Evolutionary conservation across 2,113 vertebrate genomes (phyloP).

Genomic region (Hippocampus zosterae): DNA sequence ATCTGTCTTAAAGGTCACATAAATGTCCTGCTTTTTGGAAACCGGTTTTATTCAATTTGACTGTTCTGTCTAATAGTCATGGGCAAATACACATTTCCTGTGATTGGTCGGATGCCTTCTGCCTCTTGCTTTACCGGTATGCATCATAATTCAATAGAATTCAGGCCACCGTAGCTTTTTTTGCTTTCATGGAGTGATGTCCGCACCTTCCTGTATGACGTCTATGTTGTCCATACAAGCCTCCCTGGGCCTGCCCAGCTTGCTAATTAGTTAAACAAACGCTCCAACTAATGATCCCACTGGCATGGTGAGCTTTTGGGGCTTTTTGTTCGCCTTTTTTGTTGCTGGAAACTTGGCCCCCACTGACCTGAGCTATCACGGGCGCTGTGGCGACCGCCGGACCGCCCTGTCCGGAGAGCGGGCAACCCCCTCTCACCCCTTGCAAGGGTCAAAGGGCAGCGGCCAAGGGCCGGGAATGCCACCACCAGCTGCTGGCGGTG

Average conservation of each 20-base stretch:
- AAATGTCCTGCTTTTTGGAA: no score
- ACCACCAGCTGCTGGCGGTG: constrained; percentile 94
- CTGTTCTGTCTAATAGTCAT: no score
- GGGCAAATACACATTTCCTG: no score
- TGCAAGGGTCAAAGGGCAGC: constrained; percentile 88
- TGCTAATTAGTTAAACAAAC: constrained; percentile 99
- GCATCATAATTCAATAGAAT: not conserved
- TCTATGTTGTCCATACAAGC: constrained; percentile 75
- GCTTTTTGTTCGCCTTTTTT: constrained; percentile 82
- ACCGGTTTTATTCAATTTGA: no score
- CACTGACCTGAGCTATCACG: constrained; percentile 84
- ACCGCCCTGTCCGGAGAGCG: constrained; percentile 82
- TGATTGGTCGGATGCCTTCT: no score
- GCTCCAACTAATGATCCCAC: constrained; percentile 81
- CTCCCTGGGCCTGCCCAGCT: constrained; percentile 85
- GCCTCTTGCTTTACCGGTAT: no score
- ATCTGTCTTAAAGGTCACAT: no score
- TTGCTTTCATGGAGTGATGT: constrained; percentile 34
- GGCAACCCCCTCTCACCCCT: constrained; percentile 57
- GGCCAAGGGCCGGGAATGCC: constrained; percentile 79
- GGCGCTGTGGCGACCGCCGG: constrained; percentile 80
- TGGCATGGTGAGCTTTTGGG: constrained; percentile 74
- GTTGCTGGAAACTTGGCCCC: constrained; percentile 86
- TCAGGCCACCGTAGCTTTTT: not conserved
- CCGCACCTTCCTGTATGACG: constrained; percentile 49